Evolutionary conservation across 2,797 vertebrate genomes (phyloP).

Genomic region (Paramormyrops hopkinsi): DNA sequence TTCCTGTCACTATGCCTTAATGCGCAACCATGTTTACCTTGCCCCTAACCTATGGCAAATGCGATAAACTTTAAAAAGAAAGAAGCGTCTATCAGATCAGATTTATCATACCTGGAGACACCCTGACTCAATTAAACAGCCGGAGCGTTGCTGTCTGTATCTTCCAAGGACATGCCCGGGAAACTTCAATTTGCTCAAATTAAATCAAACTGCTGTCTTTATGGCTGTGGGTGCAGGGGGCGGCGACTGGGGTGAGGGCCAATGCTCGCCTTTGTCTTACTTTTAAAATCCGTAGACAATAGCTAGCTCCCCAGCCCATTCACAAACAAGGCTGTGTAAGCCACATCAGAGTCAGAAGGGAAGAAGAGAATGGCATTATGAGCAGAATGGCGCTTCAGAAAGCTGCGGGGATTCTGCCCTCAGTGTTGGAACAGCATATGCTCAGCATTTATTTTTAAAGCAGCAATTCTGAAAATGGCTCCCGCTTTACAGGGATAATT

Average conservation of each 20-base stretch:
- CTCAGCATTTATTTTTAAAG: not conserved
- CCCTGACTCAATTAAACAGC: constrained; percentile 7
- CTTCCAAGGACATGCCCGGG: not conserved
- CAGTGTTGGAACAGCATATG: not conserved
- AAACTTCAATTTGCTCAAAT: constrained; percentile 20
- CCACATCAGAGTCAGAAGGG: not conserved
- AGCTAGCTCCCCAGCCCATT: not conserved
- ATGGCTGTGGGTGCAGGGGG: not conserved
- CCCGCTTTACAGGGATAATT: not conserved
- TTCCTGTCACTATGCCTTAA: not conserved
- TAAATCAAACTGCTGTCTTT: constrained; percentile 11
- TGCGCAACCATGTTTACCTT: not conserved
- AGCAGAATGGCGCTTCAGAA: not conserved
- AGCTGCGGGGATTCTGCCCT: not conserved
- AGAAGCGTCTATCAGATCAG: not conserved
- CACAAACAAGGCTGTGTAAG: not conserved
- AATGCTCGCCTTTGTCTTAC: not conserved
- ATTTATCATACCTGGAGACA: not conserved
- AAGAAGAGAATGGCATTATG: not conserved
- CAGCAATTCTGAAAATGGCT: not conserved
- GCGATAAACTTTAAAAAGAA: not conserved
- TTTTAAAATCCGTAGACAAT: not conserved
- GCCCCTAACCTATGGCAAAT: not conserved
- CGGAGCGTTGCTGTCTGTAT: not conserved
- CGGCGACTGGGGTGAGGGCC: not conserved